Evolutionary conservation across 2,113 vertebrate genomes (phyloP), one percentile per base, ranked within the genome.

Genomic region (Danionella cerebrum): DNA sequence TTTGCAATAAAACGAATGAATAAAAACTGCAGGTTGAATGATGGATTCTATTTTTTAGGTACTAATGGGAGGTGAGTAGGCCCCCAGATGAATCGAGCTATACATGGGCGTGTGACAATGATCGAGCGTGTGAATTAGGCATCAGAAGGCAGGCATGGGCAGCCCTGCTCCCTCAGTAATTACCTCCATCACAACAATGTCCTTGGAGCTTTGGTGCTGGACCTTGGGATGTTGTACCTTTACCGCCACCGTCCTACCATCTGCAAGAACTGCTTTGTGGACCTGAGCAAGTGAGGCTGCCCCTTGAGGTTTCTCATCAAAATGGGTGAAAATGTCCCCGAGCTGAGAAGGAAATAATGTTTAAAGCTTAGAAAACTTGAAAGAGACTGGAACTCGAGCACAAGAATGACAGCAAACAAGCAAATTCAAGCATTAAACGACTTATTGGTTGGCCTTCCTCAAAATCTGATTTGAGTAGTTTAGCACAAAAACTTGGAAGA

Each of bases 171-270:
- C 35, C 47, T 13, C 42, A 16, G 14, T 59, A 33, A 72, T 89
- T 82, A 98, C 96, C 94, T 99, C 94, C 86, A 99, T 99, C 67
- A 97, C 87, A 22, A 93, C 67, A 71, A 99, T 91, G 84, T 99
- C 96, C 80, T 87, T 93, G 16, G 90, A 87, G 77, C 93, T 95
- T 80, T 99, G 96, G 16, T 76, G 75, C 76, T 91, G 91, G 16
- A 99, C 96, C 74, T 98, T 98, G 1, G 95, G 96, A 79, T 99
- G 96, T 76, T 99, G 96, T 42, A 99, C 91, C 84, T 99, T 99
- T 72, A 99, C 91, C 0, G 96, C 96, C 74, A 98, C 96, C 0
- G 88, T 95, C 69, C 87, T 91, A n/a, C 96, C 96, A 57, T 98
- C 92, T 59, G 57, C 87, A 57, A 99, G 83, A 72, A 97, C 91